Evolutionary conservation across 2,888 invertebrate species (phyloP).

Genomic region (Macroteleia sp.): DNA sequence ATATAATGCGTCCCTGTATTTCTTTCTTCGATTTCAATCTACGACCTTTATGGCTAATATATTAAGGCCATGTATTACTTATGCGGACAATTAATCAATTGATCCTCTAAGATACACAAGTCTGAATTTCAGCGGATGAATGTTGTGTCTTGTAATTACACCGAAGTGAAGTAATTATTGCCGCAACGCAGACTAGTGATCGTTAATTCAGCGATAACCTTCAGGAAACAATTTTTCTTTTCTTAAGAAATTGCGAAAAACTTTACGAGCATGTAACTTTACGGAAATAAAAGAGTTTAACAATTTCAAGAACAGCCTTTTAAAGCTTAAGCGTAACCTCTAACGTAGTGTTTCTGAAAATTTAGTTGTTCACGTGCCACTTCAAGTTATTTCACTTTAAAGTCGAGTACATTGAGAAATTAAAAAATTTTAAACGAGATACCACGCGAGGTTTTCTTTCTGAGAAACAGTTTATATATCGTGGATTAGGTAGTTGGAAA

Average conservation of each 20-base stretch:
- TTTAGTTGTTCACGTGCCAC: conserved; percentile 33
- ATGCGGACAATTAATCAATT: conserved; percentile 33
- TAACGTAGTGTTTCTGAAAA: conserved; percentile 23
- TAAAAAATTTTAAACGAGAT: conserved; percentile 21
- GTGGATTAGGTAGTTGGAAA: no score
- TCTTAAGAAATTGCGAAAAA: conserved; percentile 18
- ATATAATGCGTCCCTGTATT: conserved; percentile 49
- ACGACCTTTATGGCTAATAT: conserved; percentile 45
- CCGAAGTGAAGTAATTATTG: neutral
- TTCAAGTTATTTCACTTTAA: conserved; percentile 38
- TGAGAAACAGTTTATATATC: no score
- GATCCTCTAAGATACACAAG: neutral
- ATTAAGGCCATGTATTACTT: conserved; percentile 48
- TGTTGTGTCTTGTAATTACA: neutral
- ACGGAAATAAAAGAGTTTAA: conserved; percentile 12
- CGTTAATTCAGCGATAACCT: conserved; percentile 15
- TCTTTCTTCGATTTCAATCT: conserved; percentile 48
- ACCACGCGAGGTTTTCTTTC: neutral
- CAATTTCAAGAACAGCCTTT: conserved; percentile 15
- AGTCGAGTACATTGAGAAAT: conserved; percentile 38
- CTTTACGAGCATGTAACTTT: conserved; percentile 16
- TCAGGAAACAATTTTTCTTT: conserved; percentile 14
- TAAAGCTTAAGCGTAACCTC: conserved; percentile 10
- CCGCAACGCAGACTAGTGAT: neutral
- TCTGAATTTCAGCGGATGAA: conserved; percentile 1